These are phyloP conservation scores for Oncopeltus fasciatus DNA, from an alignment of 1,140 invertebrate species.

Conservation along the genomic window DNA sequence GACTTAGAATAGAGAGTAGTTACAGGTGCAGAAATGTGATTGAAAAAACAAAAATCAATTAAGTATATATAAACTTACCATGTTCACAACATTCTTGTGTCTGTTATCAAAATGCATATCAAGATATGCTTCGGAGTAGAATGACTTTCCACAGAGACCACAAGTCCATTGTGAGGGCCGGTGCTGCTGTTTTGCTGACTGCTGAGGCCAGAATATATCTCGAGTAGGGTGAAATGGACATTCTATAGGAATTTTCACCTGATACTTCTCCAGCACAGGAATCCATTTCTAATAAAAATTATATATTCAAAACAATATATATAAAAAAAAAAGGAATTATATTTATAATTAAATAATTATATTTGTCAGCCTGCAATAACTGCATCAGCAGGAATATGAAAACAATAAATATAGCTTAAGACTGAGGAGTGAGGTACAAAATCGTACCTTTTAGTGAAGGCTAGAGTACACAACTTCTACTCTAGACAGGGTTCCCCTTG, in stretches of 20 bases:
- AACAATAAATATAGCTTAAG: too few species aligned
- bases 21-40: too few species aligned
- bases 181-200: conserved; percentile 64
- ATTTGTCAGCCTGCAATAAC: background rate
- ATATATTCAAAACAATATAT: background rate
- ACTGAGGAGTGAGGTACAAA: too few species aligned
- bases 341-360: background rate
- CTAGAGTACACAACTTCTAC: too few species aligned
- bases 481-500: too few species aligned
- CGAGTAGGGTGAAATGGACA: conserved; percentile 77
- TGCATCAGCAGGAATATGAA: too few species aligned
- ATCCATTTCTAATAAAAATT: conserved; percentile 54
- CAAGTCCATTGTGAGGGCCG: conserved; percentile 79
- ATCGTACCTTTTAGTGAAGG: too few species aligned
- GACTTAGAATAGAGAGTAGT: too few species aligned
- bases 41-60: background rate
- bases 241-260: conserved; percentile 65
- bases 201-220: conserved; percentile 74
- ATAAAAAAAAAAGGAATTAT: background rate
- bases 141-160: conserved; percentile 80
- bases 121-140: conserved; percentile 74
- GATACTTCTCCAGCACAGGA: conserved; percentile 71
- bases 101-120: conserved; percentile 81
- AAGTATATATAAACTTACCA: conserved; percentile 37
- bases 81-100: conserved; percentile 71